Evolutionary conservation across 2,113 vertebrate genomes (phyloP), one percentile per base, ranked within the genome.

Genomic region (Rhinolophus sinicus): DNA sequence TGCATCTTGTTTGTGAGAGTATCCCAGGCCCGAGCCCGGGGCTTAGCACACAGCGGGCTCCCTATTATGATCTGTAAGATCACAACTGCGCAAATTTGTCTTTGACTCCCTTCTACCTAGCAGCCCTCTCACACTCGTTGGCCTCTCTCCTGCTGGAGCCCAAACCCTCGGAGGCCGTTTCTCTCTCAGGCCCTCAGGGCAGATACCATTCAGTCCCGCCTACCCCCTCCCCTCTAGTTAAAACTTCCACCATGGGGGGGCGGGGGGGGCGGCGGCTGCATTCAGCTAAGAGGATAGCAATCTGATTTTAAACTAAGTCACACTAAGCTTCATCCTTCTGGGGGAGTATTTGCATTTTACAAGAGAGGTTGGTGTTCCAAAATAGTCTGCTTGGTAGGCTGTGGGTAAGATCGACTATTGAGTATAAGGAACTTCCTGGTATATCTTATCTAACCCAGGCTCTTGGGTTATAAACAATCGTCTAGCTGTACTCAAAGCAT

Each of bases 341-440:
- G 56, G 62, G 35, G 52, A 21, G 38, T 44, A 52, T 91, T 97
- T 91, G 35, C 73, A 60, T 90, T 93, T 88, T 69, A 58, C 88
- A 94, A 72, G 6, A 38, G 58, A 76, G 44, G 58, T 75, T 33
- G 30, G 35, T 38, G 6, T 91, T 82, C n/a, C n/a, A 30, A 76
- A 65, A 76, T 70, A 28, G 56, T 86, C 58, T 33, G 13, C 50
- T 26, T 81, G 35, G 26, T 47, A 47, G 65, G 30, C 47, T 52
- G 40, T 86, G 24, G 44, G 47, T 52, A 65, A 88, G 35, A 76
- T 10, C 30, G 35, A 60, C 35, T 86, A 81, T 35, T 22, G 24
- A 85, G 47, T 65, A 44, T 75, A 56, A 50, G 69, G 40, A 40
- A 76, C 38, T 76, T 96, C 58, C 90, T 73, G 33, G 21, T 54